These are phyloP conservation scores for Nebria ingens DNA, from an alignment of 1,140 invertebrate genomes.

Conservation along the genomic window DNA sequence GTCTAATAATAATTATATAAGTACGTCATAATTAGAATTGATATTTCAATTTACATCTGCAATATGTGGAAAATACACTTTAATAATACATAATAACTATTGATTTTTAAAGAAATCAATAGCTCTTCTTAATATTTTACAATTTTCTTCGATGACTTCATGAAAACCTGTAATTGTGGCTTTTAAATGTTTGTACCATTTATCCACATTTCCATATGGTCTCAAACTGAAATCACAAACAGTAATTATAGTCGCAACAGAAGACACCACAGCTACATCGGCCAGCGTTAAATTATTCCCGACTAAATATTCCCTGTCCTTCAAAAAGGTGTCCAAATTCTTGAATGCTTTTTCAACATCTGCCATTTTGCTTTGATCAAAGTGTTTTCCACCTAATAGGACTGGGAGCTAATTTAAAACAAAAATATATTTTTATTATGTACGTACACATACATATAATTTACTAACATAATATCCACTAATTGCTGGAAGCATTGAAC, in stretches of 20 bases:
- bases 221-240: background rate
- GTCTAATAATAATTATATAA: too few species aligned
- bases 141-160: background rate
- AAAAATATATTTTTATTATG: background rate
- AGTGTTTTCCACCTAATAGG: conserved; percentile 18
- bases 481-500: conserved; percentile 34
- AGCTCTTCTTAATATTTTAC: background rate
- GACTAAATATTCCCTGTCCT: conserved; percentile 30
- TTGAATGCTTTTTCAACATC: conserved; percentile 32
- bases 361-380: conserved; percentile 18
- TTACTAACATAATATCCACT: conserved; percentile 25
- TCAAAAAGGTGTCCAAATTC: conserved; percentile 31
- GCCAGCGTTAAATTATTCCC: conserved; percentile 42
- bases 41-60: too few species aligned
- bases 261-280: conserved; percentile 32
- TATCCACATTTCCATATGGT: background rate
- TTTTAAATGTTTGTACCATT: background rate
- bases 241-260: conserved; percentile 23
- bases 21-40: too few species aligned
- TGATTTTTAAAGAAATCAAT: background rate
- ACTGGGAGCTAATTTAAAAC: conserved; percentile 28
- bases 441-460: conserved; percentile 5
- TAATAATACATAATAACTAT: too few species aligned
- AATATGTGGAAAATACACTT: too few species aligned
- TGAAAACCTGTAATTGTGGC: background rate